phyloP scores from a whole-genome alignment of 2,888 invertebrate genomes.

The Tiliacea citrago region DNA sequence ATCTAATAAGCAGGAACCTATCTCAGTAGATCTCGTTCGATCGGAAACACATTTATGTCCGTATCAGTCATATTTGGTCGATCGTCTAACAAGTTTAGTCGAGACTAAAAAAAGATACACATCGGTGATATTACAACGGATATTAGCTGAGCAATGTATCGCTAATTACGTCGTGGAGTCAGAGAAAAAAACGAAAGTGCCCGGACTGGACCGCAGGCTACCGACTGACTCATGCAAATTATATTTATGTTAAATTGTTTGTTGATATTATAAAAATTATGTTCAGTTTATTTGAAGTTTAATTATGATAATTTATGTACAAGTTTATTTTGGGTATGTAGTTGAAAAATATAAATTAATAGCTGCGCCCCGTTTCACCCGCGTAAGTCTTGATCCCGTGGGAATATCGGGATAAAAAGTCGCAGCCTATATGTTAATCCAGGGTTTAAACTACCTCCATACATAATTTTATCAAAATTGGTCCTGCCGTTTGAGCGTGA shows the following conservation, averaged over 20 bases:
- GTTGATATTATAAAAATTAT: constrained; percentile 20
- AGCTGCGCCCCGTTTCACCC: no score
- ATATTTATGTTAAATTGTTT: neutral
- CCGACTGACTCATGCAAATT: constrained; percentile 14
- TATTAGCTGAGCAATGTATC: constrained; percentile 33
- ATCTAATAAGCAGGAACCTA: neutral
- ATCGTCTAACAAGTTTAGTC: constrained; percentile 6
- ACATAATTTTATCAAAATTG: no score
- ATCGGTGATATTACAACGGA: constrained; percentile 58
- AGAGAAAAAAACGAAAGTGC: constrained; percentile 64
- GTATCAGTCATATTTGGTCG: neutral
- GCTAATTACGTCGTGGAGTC: constrained; percentile 41
- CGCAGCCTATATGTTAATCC: no score
- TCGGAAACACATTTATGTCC: constrained; percentile 23
- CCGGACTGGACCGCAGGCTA: constrained; percentile 20
- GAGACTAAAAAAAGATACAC: constrained; percentile 14
- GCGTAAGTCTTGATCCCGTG: no score
- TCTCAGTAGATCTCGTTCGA: neutral
- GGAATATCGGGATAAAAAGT: no score
- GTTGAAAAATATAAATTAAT: neutral
- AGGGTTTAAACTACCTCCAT: no score
- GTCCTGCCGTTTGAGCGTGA: no score
- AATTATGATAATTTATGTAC: neutral
- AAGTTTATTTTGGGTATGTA: neutral
- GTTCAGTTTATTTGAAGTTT: neutral